Percentiles rank a stretch among this genome's conserved stretches.
Conservation (phyloP, 2,113 vertebrate species). For the Chauna torquata region DNA sequence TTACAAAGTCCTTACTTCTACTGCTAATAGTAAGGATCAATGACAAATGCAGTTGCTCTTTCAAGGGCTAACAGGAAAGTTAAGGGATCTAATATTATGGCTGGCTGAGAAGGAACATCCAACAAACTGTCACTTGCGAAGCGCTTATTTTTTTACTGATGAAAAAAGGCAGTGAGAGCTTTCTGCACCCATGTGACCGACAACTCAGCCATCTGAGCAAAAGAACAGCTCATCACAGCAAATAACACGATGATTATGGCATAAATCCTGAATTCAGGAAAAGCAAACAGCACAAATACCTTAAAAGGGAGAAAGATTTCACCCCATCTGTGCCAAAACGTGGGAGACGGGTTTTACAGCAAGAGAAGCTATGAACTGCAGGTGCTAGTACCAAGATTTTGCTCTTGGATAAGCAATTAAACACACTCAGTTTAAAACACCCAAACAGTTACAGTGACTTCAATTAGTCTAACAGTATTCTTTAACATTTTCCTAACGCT, state of each 20-base stretch:
- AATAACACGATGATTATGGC: neutral
- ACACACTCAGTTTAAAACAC: neutral
- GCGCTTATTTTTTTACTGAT: neutral
- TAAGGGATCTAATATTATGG: neutral
- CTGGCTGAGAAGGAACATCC: neutral
- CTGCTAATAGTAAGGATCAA: neutral
- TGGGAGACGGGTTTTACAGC: neutral
- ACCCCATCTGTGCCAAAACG: neutral
- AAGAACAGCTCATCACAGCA: neutral
- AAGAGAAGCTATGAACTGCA: neutral
- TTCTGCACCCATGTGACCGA: neutral
- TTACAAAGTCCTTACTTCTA: neutral
- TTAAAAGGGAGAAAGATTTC: neutral
- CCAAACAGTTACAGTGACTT: neutral
- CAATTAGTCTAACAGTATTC: neutral
- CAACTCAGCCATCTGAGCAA: neutral
- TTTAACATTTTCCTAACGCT: slow-evolving; percentile 14
- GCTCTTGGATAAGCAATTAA: neutral
- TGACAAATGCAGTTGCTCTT: neutral
- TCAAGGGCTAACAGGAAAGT: neutral
- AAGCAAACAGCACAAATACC: neutral
- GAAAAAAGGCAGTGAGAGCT: neutral
- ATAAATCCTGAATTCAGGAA: neutral
- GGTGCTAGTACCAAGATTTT: neutral
- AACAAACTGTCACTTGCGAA: neutral